Conservation (phyloP, 1,140 invertebrate genomes). For the Ceratina japonica region DNA sequence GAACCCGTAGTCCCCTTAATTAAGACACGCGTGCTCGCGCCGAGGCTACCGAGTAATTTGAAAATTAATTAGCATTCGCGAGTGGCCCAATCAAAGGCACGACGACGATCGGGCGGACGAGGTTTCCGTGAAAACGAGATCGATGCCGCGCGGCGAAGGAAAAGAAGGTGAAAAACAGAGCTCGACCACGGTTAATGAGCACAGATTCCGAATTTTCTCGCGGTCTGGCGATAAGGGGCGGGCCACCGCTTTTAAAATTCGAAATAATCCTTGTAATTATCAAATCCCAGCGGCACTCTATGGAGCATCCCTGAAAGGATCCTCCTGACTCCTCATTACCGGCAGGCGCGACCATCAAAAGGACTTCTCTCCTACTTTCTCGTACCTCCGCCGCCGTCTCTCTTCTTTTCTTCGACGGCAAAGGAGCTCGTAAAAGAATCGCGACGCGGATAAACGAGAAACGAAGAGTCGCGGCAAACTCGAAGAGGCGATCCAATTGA, state of each 20-base stretch:
- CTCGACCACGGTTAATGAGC: slow-evolving; percentile 73
- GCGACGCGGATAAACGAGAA: slow-evolving; percentile 48
- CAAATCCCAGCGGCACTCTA: slow-evolving; percentile 72
- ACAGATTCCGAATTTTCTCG: slow-evolving; percentile 76
- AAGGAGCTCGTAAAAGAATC: slow-evolving; percentile 65
- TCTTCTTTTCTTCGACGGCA: slow-evolving; percentile 39
- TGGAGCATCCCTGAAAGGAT: slow-evolving; percentile 75
- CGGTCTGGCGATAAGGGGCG: slow-evolving; percentile 77
- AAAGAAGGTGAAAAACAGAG: slow-evolving; percentile 35
- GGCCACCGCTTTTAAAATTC: slow-evolving; percentile 69
- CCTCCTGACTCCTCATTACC: slow-evolving; percentile 76
- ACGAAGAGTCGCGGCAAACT: slow-evolving; percentile 53
- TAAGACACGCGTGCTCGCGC: slow-evolving; percentile 16
- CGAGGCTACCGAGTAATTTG: slow-evolving; percentile 48
- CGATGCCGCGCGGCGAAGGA: slow-evolving; percentile 40
- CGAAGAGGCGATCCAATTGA: slow-evolving; percentile 39
- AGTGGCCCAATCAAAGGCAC: slow-evolving; percentile 60
- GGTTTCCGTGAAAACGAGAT: slow-evolving; percentile 49
- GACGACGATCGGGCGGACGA: slow-evolving; percentile 44
- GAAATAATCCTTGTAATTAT: slow-evolving; percentile 80
- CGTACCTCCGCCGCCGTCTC: slow-evolving; percentile 1
- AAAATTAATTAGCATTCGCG: slow-evolving; percentile 63
- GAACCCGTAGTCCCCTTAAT: slow-evolving; percentile 15
- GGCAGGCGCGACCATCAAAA: slow-evolving; percentile 70
- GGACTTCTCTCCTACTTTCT: slow-evolving; percentile 57